These are phyloP conservation scores for Oreochromis mossambicus DNA, from an alignment of 2,797 vertebrate species.

Conservation along the genomic window DNA sequence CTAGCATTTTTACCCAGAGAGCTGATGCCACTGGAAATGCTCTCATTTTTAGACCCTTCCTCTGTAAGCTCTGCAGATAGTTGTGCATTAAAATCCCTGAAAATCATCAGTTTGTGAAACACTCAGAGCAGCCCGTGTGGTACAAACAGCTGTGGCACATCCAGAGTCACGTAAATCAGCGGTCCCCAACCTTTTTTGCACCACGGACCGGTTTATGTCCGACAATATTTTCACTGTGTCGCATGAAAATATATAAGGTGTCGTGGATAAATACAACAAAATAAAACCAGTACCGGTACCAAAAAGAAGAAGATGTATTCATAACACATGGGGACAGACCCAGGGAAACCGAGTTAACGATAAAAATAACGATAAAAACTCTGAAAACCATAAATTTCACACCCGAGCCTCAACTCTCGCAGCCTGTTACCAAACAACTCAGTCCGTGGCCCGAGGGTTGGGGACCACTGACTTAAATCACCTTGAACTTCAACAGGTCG, in stretches of 20 bases:
- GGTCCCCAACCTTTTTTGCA: not conserved
- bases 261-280: not conserved
- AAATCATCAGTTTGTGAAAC: rapidly evolving
- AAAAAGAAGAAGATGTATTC: rapidly evolving
- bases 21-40: not conserved
- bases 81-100: not conserved
- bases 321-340: not conserved
- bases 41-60: not conserved
- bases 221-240: not conserved
- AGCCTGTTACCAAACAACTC: not conserved
- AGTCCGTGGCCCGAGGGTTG: rapidly evolving
- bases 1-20: not conserved
- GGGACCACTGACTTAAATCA: not conserved
- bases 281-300: not conserved
- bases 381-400: not conserved
- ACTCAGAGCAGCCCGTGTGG: rapidly evolving
- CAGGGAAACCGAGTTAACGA: rapidly evolving
- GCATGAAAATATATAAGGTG: not conserved
- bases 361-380: not conserved
- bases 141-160: not conserved
- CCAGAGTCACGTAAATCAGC: not conserved
- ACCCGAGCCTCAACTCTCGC: not conserved
- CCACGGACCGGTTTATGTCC: not conserved
- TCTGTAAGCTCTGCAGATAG: not conserved
- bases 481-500: not conserved